Conservation (phyloP, 2,888 invertebrate genomes). For the Schizaphis graminum region DNA sequence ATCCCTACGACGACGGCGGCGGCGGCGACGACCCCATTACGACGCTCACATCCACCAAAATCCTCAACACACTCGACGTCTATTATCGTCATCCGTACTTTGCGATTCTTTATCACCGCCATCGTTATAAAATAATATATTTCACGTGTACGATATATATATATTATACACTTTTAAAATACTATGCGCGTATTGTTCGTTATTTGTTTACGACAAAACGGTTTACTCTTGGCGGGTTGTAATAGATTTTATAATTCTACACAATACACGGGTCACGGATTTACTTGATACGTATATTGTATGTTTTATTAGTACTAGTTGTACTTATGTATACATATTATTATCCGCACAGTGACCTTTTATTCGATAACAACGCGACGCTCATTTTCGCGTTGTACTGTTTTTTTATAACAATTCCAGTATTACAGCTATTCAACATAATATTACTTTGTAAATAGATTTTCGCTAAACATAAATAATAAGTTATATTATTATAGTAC, state of each 20-base stretch:
- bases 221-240: background rate
- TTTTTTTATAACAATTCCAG: background rate
- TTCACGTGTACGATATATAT: background rate
- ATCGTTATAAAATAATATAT: background rate
- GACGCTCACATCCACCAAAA: background rate
- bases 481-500: background rate
- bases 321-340: too few relatives aligned
- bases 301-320: too few relatives aligned
- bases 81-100: background rate
- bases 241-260: background rate
- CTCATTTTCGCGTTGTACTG: background rate
- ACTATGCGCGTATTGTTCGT: background rate
- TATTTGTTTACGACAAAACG: background rate
- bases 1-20: conserved; percentile 40
- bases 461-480: background rate
- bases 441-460: background rate
- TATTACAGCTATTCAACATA: background rate
- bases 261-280: too few relatives aligned
- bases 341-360: background rate
- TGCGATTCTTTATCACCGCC: background rate
- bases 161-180: background rate
- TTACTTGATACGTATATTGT: too few relatives aligned
- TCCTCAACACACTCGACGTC: background rate
- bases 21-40: conserved; percentile 29
- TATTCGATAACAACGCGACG: background rate